Evolutionary conservation across 2,797 vertebrate genomes (phyloP).

Genomic region (Brachymystax lenok): DNA sequence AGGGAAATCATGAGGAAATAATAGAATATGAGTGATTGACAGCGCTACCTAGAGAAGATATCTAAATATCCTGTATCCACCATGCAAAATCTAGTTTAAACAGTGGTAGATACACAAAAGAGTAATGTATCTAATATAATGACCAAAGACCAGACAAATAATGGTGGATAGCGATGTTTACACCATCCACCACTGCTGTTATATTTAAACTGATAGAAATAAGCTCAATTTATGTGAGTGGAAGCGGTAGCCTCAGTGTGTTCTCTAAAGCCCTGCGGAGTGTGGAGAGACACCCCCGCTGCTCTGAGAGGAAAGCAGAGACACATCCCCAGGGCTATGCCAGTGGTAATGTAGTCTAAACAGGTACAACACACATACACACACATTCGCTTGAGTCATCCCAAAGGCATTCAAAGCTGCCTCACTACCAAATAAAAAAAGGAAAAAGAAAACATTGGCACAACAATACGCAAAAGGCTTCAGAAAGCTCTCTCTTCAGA

Average conservation of each 20-base stretch:
- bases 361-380: constrained; percentile 48
- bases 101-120: neutral
- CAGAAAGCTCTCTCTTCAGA: constrained; percentile 53
- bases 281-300: constrained; percentile 36
- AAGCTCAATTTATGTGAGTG: constrained; percentile 17
- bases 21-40: neutral
- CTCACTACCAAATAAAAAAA: constrained; percentile 41
- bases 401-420: constrained; percentile 68
- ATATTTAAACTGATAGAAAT: constrained; percentile 17
- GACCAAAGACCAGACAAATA: neutral
- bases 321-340: constrained; percentile 39
- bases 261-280: constrained; percentile 43
- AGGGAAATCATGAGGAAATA: neutral
- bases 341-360: constrained; percentile 44
- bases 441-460: constrained; percentile 9
- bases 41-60: neutral
- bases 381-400: constrained; percentile 57
- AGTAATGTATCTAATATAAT: neutral
- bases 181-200: neutral
- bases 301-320: constrained; percentile 35
- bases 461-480: constrained; percentile 53
- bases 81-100: neutral
- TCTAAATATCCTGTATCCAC: neutral
- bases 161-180: neutral
- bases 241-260: constrained; percentile 38